Conservation (phyloP, 2,797 vertebrate genomes). For the Naso thynnoides region DNA sequence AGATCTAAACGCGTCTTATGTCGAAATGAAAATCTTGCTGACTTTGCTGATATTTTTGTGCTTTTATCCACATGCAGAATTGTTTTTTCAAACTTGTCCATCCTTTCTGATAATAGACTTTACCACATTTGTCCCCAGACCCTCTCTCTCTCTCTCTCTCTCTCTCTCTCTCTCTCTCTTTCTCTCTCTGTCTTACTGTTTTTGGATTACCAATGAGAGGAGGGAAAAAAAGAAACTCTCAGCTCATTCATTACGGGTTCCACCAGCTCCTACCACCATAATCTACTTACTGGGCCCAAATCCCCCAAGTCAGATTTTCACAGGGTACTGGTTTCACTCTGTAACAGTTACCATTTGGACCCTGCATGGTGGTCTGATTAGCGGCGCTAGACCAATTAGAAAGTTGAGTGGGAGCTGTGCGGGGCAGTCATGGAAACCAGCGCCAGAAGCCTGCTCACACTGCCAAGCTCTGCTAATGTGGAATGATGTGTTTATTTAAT, state of each 20-base stretch:
- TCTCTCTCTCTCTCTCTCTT: conserved; percentile 45
- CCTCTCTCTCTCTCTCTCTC: conserved; percentile 36
- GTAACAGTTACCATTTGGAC: conserved; percentile 87
- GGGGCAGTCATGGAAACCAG: conserved; percentile 54
- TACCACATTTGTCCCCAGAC: conserved; percentile 46
- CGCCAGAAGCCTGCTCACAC: conserved; percentile 48
- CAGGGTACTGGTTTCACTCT: conserved; percentile 86
- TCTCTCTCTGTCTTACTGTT: conserved; percentile 57
- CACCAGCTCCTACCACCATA: conserved; percentile 90
- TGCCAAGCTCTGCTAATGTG: conserved; percentile 43
- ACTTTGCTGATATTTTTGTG: not conserved
- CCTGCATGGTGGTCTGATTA: conserved; percentile 80
- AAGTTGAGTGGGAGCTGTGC: conserved; percentile 70
- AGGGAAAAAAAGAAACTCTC: conserved; percentile 46
- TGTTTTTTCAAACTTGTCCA: conserved; percentile 23
- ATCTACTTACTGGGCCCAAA: conserved; percentile 86
- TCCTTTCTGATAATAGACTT: conserved; percentile 55
- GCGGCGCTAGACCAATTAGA: conserved; percentile 77
- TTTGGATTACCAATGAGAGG: conserved; percentile 72
- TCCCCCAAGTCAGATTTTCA: conserved; percentile 86
- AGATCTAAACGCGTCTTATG: conserved; percentile 4
- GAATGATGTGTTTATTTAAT: conserved; percentile 67
- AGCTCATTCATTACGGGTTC: conserved; percentile 81
- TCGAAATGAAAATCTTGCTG: not conserved
- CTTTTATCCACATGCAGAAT: conserved; percentile 1